Evolutionary conservation across 1,140 invertebrate genomes (phyloP).

Genomic region (Oncopodura yosiiana): DNA sequence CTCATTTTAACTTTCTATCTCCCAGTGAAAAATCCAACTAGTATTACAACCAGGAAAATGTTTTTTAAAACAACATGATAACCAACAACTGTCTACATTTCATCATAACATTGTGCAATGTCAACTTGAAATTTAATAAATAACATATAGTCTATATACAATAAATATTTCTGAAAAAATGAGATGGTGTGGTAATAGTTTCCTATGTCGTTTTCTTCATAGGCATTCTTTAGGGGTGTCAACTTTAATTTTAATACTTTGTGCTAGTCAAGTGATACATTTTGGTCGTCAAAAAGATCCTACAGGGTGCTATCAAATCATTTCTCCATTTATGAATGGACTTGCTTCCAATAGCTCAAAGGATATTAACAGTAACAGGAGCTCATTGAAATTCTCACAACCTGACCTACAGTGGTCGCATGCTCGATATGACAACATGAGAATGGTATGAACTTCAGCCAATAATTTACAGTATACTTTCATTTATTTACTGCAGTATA

Average conservation of each 20-base stretch:
- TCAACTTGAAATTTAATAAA: no score
- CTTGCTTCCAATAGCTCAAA: neutral
- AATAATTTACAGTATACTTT: neutral
- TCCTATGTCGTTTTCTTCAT: constrained; percentile 26
- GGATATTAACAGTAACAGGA: neutral
- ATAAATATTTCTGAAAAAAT: no score
- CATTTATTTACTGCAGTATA: neutral
- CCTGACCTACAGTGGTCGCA: constrained; percentile 24
- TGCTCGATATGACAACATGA: constrained; percentile 21
- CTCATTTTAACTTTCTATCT: no score
- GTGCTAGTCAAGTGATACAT: constrained; percentile 26
- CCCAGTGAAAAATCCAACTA: no score
- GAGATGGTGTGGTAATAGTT: constrained; percentile 25
- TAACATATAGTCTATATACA: no score
- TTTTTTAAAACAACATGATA: no score
- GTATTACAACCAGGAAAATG: no score
- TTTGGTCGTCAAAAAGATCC: constrained; percentile 10
- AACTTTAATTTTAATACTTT: constrained; percentile 17
- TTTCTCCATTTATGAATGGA: constrained; percentile 15
- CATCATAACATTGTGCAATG: no score
- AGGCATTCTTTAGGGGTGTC: constrained; percentile 16
- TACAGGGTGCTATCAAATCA: constrained; percentile 25
- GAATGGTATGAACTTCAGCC: constrained; percentile 21
- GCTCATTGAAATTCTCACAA: neutral
- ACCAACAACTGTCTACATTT: no score